Evolutionary conservation across 2,797 vertebrate species (phyloP).

Genomic region (Mycteria americana): DNA sequence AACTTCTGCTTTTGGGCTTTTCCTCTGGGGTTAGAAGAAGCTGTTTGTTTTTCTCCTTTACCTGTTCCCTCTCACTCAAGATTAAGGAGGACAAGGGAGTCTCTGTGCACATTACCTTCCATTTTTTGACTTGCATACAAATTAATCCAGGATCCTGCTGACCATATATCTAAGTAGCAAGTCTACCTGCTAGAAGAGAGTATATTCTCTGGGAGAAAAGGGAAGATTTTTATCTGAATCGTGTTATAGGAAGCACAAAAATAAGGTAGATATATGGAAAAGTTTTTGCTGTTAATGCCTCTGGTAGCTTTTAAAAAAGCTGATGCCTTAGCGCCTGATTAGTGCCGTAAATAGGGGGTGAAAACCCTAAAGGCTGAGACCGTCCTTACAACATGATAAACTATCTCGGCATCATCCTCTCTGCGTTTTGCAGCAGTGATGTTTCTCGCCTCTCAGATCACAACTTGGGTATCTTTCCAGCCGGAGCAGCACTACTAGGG

Average conservation of each 20-base stretch:
- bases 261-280: not conserved
- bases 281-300: not conserved
- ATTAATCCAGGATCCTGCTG: not conserved
- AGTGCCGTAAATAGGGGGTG: not conserved
- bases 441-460: not conserved
- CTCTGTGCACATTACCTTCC: not conserved
- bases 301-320: not conserved
- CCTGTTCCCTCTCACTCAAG: not conserved
- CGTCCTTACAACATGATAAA: not conserved
- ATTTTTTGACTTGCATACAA: not conserved
- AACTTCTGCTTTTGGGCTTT: not conserved
- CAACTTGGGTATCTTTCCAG: not conserved
- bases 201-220: not conserved
- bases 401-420: not conserved
- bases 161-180: no score
- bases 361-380: not conserved
- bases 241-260: not conserved
- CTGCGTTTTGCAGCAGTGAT: not conserved
- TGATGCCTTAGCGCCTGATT: not conserved
- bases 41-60: not conserved
- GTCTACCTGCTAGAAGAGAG: not conserved
- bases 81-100: not conserved
- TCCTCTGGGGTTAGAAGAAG: not conserved
- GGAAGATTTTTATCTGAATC: not conserved
- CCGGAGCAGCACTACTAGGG: not conserved